Percentiles rank a stretch among this genome's conserved stretches.
These are phyloP conservation scores for Campylorhamphus procurvoides DNA, from an alignment of 2,113 vertebrate species.

Conservation along the genomic window DNA sequence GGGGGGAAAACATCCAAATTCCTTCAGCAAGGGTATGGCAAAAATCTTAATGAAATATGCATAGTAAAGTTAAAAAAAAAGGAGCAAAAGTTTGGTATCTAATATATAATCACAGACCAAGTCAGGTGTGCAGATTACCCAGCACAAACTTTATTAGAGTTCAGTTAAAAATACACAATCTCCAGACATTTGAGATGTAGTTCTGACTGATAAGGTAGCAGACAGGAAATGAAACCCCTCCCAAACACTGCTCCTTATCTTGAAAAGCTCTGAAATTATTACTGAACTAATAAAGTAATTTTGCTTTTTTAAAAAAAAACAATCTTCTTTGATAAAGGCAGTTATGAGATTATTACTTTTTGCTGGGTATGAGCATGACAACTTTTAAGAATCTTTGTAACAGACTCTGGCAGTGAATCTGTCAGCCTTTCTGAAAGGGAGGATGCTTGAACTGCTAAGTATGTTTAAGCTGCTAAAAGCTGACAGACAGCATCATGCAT, in stretches of 20 bases:
- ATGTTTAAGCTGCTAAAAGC: not conserved
- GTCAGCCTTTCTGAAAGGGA: not conserved
- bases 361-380: conserved; percentile 50
- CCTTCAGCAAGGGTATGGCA: not conserved
- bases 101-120: conserved; percentile 65
- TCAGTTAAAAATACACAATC: conserved; percentile 80
- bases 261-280: conserved; percentile 82
- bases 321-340: conserved; percentile 75
- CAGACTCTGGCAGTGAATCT: not conserved
- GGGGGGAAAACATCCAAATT: not conserved
- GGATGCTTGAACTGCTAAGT: not conserved
- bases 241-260: conserved; percentile 82
- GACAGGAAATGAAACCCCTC: conserved; percentile 86
- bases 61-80: not conserved
- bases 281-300: conserved; percentile 86
- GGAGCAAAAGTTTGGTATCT: conserved; percentile 67
- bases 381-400: conserved; percentile 40
- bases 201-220: conserved; percentile 76
- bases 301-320: conserved; percentile 58
- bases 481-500: not conserved
- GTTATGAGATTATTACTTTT: conserved; percentile 79
- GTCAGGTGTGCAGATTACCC: conserved; percentile 71
- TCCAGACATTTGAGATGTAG: conserved; percentile 81
- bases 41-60: conserved; percentile 65
- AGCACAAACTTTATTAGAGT: conserved; percentile 80